Base-by-base conservation (phyloP, 1,140 invertebrate species). In the Drosophila varians region DNA sequence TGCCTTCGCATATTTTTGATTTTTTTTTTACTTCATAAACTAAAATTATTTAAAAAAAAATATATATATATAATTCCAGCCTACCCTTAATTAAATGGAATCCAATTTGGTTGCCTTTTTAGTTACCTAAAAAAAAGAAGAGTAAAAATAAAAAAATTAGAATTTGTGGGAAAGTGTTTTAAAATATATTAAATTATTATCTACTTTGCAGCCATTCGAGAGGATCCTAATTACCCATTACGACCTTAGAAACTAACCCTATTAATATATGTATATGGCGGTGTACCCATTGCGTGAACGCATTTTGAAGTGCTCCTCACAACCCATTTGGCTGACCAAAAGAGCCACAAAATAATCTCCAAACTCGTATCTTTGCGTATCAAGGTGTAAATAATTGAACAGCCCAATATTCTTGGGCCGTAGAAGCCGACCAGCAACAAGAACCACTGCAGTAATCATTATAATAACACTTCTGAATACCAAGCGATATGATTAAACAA, bases 311-410 rank as follows among this genome's bases (percentile, higher is more conserved):
- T 70, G 28, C 48, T 48, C 14, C 11, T 19, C 21, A 14, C 43
- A 8, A 18, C 28, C 61, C 19, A 46, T 6, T 23, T 14, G 19
- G 8, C 14, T 45, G 60, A 52, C 62, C 60, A 64, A 64, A 66
- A 36, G 58, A 31, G 36, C 62, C 38, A 38, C 49, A 68, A 68
- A 68, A 36, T 68, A 68, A 68, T 68, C 61, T 71, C 40, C 18
- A 19, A 57, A 21, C 49, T 40, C 60, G 60, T 64, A 62, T 73
- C 69, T 58, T 40, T 62, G 34, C 14, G 69, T 73, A 73, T 73
- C 69, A 73, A 73, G 69, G 69, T 73, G 56, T 72, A 46, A 73
- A 72, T 72, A 72, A 72, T 72, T 72, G 69, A 72, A 72, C 69
- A 72, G 68, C 68, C 69, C 68, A 61, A 68, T 68, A 68, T 68